Conservation (phyloP, 2,888 invertebrate genomes). For the Melinopterus prodromus region DNA sequence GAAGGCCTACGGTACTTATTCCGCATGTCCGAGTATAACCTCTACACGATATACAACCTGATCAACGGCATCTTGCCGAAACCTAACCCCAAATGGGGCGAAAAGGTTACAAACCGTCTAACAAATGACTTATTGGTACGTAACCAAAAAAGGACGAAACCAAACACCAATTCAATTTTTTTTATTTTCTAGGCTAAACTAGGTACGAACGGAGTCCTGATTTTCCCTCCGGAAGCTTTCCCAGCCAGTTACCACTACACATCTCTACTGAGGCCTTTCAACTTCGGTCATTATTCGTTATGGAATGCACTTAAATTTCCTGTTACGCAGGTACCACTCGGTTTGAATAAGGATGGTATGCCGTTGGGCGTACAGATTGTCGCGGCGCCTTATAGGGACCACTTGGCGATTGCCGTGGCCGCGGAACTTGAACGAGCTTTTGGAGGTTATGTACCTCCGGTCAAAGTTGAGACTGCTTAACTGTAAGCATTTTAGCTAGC, state of each 20-base stretch:
- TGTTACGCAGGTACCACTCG: conserved; percentile 85
- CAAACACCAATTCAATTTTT: not conserved
- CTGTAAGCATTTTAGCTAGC: not conserved
- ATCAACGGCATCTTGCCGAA: conserved; percentile 71
- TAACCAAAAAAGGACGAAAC: conserved; percentile 19
- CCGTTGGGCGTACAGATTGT: conserved; percentile 86
- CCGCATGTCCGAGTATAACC: conserved; percentile 70
- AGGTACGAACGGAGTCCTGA: conserved; percentile 79
- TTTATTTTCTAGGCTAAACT: conserved; percentile 68
- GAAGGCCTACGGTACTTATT: conserved; percentile 70
- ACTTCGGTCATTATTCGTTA: conserved; percentile 85
- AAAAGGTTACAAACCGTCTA: conserved; percentile 66
- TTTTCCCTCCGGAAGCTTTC: conserved; percentile 83
- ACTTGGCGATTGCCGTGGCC: conserved; percentile 78
- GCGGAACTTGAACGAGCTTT: conserved; percentile 71
- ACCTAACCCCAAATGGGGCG: conserved; percentile 72
- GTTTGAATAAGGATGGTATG: conserved; percentile 73
- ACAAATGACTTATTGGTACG: conserved; percentile 69
- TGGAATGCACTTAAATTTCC: conserved; percentile 88
- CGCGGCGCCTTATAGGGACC: conserved; percentile 74
- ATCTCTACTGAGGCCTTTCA: conserved; percentile 77
- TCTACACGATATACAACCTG: conserved; percentile 74
- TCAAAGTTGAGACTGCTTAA: not conserved
- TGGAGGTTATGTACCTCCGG: conserved; percentile 75
- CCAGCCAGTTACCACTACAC: conserved; percentile 86